Evolutionary conservation across 2,888 invertebrate genomes (phyloP).

Genomic region (Eilema griseolum): DNA sequence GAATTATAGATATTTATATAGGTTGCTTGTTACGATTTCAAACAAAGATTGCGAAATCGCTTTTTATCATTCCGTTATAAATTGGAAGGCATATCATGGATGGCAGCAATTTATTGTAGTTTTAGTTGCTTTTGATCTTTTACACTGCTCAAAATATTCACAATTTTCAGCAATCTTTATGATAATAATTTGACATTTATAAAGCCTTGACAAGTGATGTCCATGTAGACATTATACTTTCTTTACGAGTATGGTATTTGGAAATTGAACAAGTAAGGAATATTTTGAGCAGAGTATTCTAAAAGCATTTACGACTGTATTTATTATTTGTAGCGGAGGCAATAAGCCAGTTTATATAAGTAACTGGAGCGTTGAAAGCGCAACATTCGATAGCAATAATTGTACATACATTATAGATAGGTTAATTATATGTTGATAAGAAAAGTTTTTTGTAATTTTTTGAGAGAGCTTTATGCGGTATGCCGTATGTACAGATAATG

Average conservation of each 20-base stretch:
- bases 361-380: slow-evolving; percentile 82
- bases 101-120: slow-evolving; percentile 64
- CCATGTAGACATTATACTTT: background rate
- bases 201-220: background rate
- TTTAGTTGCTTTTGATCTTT: slow-evolving; percentile 67
- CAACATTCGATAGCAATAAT: slow-evolving; percentile 84
- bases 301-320: slow-evolving; percentile 61
- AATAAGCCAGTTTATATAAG: slow-evolving; percentile 75
- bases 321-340: slow-evolving; percentile 74
- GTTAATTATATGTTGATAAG: slow-evolving; percentile 80
- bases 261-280: slow-evolving; percentile 18
- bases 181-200: background rate
- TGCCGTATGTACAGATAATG: slow-evolving; percentile 75
- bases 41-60: slow-evolving; percentile 59
- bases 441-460: slow-evolving; percentile 80
- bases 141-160: slow-evolving; percentile 64
- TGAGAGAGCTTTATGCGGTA: slow-evolving; percentile 85
- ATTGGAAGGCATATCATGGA: slow-evolving; percentile 78
- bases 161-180: background rate
- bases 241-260: slow-evolving; percentile 15
- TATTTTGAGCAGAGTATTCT: slow-evolving; percentile 62
- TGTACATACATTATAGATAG: slow-evolving; percentile 85
- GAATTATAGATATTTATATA: slow-evolving; percentile 57
- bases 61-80: slow-evolving; percentile 77
- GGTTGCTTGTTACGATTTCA: slow-evolving; percentile 67